These are phyloP conservation scores for Linnaemya tessellans DNA, from an alignment of 2,888 invertebrate genomes.

Conservation along the genomic window DNA sequence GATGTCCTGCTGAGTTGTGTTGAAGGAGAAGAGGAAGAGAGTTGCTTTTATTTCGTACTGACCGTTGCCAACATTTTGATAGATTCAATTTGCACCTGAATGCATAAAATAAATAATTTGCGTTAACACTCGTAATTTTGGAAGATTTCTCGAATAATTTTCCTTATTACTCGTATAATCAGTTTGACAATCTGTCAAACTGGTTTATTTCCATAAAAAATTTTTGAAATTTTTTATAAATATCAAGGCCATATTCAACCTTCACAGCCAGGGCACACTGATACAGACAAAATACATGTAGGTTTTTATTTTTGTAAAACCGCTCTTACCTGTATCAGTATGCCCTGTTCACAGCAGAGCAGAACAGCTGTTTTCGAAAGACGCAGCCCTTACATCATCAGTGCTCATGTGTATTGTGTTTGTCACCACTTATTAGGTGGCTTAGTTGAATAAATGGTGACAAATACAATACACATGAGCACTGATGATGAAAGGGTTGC, in stretches of 20 bases:
- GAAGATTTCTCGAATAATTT: conserved; percentile 1
- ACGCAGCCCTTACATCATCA: too few relatives aligned
- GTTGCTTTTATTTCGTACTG: neutral
- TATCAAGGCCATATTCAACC: neutral
- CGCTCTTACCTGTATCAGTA: too few relatives aligned
- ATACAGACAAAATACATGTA: too few relatives aligned
- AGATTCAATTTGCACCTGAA: conserved; percentile 14
- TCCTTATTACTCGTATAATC: neutral
- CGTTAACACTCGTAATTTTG: conserved; percentile 40
- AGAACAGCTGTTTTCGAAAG: too few relatives aligned
- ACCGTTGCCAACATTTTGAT: conserved; percentile 25
- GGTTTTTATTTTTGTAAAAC: too few relatives aligned
- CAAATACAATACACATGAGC: too few relatives aligned
- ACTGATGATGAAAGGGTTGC: too few relatives aligned
- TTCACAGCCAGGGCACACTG: too few relatives aligned
- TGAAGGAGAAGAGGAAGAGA: neutral
- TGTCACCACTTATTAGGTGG: too few relatives aligned
- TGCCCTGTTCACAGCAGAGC: too few relatives aligned
- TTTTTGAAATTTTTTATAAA: neutral
- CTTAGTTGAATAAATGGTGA: too few relatives aligned
- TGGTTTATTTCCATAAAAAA: neutral
- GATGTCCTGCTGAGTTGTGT: neutral
- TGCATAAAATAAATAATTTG: conserved; percentile 12
- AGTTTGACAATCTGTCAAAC: neutral
- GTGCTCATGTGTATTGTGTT: too few relatives aligned